Conservation (phyloP, 2,113 vertebrate species). For the Prochilodus magdalenae region DNA sequence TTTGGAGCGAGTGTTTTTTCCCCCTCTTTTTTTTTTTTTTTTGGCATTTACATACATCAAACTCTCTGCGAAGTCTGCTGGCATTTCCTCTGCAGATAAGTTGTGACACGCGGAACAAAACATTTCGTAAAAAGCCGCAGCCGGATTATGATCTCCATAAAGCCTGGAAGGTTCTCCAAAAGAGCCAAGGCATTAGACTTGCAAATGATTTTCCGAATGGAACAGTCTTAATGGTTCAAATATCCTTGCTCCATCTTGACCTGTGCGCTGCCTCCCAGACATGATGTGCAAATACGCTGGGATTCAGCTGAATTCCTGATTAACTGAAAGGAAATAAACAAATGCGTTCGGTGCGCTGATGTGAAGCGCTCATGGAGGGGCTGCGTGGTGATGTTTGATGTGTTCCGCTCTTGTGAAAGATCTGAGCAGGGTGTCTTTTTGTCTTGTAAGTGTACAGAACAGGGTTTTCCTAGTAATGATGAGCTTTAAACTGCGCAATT, state of each 20-base stretch:
- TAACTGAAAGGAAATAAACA: constrained; percentile 29
- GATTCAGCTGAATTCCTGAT: neutral
- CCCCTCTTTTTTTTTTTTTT: constrained; percentile 33
- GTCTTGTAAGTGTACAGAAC: neutral
- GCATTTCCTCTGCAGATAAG: constrained; percentile 47
- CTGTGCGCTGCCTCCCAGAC: constrained; percentile 35
- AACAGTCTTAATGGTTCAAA: constrained; percentile 41
- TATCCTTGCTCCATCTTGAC: constrained; percentile 46
- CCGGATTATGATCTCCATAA: constrained; percentile 54
- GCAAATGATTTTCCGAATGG: constrained; percentile 48
- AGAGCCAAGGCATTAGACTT: constrained; percentile 50
- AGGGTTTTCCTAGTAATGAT: neutral
- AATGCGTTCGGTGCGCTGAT: constrained; percentile 5
- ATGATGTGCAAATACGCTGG: constrained; percentile 4
- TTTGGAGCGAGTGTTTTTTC: constrained; percentile 2
- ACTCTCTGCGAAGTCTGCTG: constrained; percentile 24
- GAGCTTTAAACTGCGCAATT: neutral
- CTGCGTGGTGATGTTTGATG: neutral
- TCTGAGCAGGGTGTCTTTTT: neutral
- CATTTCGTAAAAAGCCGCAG: constrained; percentile 37
- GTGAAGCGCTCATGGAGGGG: neutral
- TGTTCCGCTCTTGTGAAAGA: neutral
- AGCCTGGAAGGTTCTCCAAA: constrained; percentile 43
- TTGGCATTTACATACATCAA: constrained; percentile 36
- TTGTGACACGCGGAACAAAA: constrained; percentile 41